Percentiles rank a stretch among this genome's conserved stretches.
Evolutionary conservation across 1,140 invertebrate species (phyloP).

Genomic region (Samia ricini): DNA sequence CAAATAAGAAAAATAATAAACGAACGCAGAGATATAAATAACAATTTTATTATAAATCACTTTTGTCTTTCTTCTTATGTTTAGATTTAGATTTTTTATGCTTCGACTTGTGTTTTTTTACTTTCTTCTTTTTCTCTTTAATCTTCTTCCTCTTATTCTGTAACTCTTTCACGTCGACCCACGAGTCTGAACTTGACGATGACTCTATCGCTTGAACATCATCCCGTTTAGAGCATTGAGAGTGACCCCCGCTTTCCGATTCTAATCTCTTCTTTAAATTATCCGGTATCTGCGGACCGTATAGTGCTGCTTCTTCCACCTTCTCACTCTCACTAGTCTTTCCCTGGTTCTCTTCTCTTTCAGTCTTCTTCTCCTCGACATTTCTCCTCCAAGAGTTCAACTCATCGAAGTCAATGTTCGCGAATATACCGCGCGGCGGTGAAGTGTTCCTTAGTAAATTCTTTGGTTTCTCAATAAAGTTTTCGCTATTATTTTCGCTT

Average conservation of each 20-base stretch:
- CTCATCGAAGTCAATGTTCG: constrained; percentile 83
- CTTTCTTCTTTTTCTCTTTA: constrained; percentile 65
- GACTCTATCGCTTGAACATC: constrained; percentile 27
- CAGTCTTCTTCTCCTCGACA: constrained; percentile 9
- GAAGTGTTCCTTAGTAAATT: constrained; percentile 80
- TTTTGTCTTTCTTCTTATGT: constrained; percentile 60
- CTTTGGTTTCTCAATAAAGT: constrained; percentile 48
- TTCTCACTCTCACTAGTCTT: constrained; percentile 4
- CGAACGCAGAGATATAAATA: not conserved
- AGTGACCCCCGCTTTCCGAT: not conserved
- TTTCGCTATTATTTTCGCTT: constrained; percentile 19
- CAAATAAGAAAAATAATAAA: not conserved
- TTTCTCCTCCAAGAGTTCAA: constrained; percentile 73
- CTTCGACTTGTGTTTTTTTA: constrained; percentile 64
- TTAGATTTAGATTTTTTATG: constrained; percentile 59
- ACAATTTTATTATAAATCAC: constrained; percentile 22
- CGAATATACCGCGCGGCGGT: constrained; percentile 86
- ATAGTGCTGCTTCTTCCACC: constrained; percentile 44
- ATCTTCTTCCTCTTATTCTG: constrained; percentile 55
- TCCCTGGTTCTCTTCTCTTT: not conserved
- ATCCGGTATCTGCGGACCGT: constrained; percentile 79
- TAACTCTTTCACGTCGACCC: constrained; percentile 61
- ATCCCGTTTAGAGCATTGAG: not conserved
- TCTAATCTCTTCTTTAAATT: constrained; percentile 52
- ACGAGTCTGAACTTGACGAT: constrained; percentile 61